Conservation (phyloP, 1,140 invertebrate genomes). For the Protaetia brevitarsis region DNA sequence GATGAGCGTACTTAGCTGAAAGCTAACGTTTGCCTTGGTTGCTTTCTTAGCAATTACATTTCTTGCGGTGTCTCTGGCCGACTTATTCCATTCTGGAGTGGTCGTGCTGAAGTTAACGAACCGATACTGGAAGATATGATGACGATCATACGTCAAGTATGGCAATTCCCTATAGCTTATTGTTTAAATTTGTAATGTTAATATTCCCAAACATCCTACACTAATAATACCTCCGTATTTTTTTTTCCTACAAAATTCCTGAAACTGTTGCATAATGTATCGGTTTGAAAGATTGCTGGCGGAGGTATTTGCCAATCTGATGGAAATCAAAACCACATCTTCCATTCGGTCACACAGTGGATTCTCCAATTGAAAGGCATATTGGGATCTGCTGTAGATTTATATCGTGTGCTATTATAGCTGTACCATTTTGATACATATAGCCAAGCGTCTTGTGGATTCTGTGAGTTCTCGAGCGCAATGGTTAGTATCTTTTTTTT, state of each 20-base stretch:
- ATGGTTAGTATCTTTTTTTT: conserved; percentile 44
- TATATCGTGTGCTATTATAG: conserved; percentile 44
- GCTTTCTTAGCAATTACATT: conserved; percentile 47
- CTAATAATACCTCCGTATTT: neutral
- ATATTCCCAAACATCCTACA: neutral
- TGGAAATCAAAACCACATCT: conserved; percentile 29
- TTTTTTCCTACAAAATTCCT: neutral
- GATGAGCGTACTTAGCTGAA: conserved; percentile 52
- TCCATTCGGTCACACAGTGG: conserved; percentile 47
- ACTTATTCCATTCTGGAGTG: conserved; percentile 35
- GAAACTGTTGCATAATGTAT: neutral
- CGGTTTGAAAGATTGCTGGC: neutral
- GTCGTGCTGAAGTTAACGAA: conserved; percentile 42
- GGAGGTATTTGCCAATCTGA: conserved; percentile 17
- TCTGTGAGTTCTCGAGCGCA: conserved; percentile 43
- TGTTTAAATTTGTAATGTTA: neutral
- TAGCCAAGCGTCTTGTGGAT: conserved; percentile 40
- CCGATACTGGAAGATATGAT: conserved; percentile 39
- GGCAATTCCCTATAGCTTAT: conserved; percentile 26
- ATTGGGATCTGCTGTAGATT: conserved; percentile 43
- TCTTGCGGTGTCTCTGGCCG: conserved; percentile 51
- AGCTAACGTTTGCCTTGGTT: conserved; percentile 46
- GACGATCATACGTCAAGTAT: conserved; percentile 30
- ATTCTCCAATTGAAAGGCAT: conserved; percentile 27
- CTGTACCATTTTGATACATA: conserved; percentile 33